Evolutionary conservation across 2,113 vertebrate genomes (phyloP).

Genomic region (Cinclus cinclus): DNA sequence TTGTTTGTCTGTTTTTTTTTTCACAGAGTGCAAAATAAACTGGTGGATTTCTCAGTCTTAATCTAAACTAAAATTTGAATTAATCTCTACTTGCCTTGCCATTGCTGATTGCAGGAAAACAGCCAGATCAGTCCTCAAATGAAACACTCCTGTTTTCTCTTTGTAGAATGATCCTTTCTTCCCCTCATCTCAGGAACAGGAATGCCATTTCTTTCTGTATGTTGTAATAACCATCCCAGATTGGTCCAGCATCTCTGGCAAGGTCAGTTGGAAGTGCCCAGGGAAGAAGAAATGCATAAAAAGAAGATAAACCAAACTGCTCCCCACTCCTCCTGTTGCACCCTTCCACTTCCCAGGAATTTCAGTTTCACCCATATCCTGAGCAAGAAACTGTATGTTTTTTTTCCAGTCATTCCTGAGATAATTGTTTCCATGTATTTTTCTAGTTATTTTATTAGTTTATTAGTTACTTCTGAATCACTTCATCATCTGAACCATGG

Average conservation of each 20-base stretch:
- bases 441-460: background rate
- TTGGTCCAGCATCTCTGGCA: background rate
- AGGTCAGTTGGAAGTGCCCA: background rate
- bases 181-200: background rate
- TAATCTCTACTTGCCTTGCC: background rate
- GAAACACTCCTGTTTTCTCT: background rate
- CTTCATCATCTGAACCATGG: background rate
- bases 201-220: background rate
- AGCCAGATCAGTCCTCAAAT: background rate
- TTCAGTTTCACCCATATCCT: background rate
- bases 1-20: too few species aligned
- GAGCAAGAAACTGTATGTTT: background rate
- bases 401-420: background rate
- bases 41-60: background rate
- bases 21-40: background rate
- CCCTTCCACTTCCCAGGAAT: background rate
- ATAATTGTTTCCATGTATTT: background rate
- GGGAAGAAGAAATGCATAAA: background rate
- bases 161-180: background rate
- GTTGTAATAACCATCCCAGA: background rate
- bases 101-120: background rate
- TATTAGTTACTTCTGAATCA: background rate
- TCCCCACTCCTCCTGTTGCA: fast-evolving
- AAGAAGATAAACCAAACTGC: background rate
- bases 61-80: background rate